Evolutionary conservation across 2,113 vertebrate species (phyloP), one percentile per base, ranked within the genome.

Genomic region (Cinclus cinclus): DNA sequence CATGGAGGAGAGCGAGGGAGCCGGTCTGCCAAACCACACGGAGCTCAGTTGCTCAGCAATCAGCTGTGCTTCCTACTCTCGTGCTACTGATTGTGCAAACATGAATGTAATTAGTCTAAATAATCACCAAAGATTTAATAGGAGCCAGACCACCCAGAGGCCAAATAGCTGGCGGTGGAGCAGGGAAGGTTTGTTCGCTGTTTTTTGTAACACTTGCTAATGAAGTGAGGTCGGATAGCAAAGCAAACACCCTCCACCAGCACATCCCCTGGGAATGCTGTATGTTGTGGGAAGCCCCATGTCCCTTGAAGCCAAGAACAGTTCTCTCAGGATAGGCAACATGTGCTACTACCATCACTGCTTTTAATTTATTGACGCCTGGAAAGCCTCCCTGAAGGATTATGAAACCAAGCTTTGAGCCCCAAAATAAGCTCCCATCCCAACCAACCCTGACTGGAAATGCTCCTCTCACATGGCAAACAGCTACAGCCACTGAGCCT

Each of bases 51-150:
- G 77, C 94, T 95, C 96, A 95, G 94, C 90, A 35, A 97, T 97
- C 96, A 95, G 94, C 90, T 82, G 86, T 4, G 25, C 94, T 96
- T 96, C 93, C 93, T 96, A 87, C 75, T 90, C 95, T 93, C 42
- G 62, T 91, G 96, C 97, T 97, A 95, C 96, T 64, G 96, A 97
- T 97, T 96, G 95, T 96, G 95, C 96, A 97, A 97, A 97, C 96
- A 96, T 83, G 89, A 97, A 96, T 96, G 90, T 84, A 97, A 97
- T 97, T 97, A 96, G 93, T 93, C 92, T 92, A 95, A 96, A 96
- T 96, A 97, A 96, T 96, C 95, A 94, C 95, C 94, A 83, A 97
- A 91, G 94, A 85, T 92, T 97, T 97, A 96, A 97, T 91, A 74
- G 93, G 88, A 96, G 95, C 92, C 94, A 97, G 97, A 95, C 95